Evolutionary conservation across 2,113 vertebrate species (phyloP), one percentile per base, ranked within the genome.

Genomic region (Sphaerodactylus townsendi): DNA sequence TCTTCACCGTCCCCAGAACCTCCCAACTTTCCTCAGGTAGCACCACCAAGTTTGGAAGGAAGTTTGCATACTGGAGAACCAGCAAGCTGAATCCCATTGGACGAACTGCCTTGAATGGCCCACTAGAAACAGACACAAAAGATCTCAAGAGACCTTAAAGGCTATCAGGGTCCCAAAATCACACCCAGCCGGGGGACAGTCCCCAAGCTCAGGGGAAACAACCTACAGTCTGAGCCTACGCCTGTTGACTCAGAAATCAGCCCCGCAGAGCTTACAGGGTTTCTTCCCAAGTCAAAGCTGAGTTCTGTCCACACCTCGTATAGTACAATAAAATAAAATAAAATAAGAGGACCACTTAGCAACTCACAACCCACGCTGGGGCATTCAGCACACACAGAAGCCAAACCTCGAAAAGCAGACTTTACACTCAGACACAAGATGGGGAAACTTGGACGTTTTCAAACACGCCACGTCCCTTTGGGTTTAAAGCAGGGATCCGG

Each of bases 391-490:
- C 68, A 87, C 64, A 92, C 62, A 83, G 88, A 91, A 89, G 48
- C 83, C 86, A 80, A 85, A 87, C 46, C 66, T 82, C 86, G 89
- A 89, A 90, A 25, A 92, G 87, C 90, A 93, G 90, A 93, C 92
- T 94, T 92, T 30, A 77, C 86, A 91, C 81, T 92, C 1, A 2
- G 89, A 95, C 91, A 92, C 48, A 88, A 88, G 86, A 92, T 89
- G 87, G 70, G 44, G 89, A 92, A 93, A 93, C 89, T 93, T 93
- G 77, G 39, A 62, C 25, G 68, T 76, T 89, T 92, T 19, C 23
- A 81, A 65, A 92, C 91, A 91, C 90, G 82, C 85, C 86, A 91
- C 86, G 88, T 93, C 90, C 72, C 89, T 90, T 91, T 92, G 13
- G 62, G 90, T 86, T 93, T 90, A 80, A 90, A 93, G 91, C 69